Evolutionary conservation across 2,797 vertebrate species (phyloP).

Genomic region (Karalla daura): DNA sequence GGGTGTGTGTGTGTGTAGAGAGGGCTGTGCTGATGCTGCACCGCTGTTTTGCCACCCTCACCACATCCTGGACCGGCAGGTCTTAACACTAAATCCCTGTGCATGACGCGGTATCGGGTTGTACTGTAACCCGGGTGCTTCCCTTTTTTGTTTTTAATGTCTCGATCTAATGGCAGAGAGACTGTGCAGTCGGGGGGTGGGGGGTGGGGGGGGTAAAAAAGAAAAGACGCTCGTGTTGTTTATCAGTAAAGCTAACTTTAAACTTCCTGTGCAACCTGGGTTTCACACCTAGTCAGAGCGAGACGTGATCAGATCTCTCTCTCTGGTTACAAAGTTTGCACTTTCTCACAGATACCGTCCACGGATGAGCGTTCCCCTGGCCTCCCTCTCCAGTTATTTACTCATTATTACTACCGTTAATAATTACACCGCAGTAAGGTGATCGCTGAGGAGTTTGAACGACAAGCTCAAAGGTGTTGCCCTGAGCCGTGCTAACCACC

Average conservation of each 20-base stretch:
- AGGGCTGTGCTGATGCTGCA: constrained; percentile 60
- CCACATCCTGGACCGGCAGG: constrained; percentile 71
- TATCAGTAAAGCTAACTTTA: constrained; percentile 24
- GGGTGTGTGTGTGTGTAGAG: no score
- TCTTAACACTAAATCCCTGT: constrained; percentile 48
- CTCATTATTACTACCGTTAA: background rate
- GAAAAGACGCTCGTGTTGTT: background rate
- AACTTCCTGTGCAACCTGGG: constrained; percentile 57
- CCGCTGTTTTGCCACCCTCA: constrained; percentile 48
- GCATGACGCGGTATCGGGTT: background rate
- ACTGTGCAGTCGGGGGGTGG: background rate
- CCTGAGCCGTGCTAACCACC: background rate
- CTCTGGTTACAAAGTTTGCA: constrained; percentile 23
- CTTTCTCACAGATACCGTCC: constrained; percentile 3
- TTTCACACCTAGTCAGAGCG: constrained; percentile 62
- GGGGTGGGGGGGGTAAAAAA: no score
- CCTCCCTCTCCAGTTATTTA: background rate
- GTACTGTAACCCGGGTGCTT: background rate
- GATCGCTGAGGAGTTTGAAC: background rate
- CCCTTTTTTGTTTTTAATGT: background rate
- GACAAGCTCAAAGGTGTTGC: background rate
- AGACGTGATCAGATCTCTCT: constrained; percentile 15
- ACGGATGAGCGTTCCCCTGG: constrained; percentile 1
- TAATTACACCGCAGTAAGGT: background rate
- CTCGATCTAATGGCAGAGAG: background rate